These are phyloP conservation scores for Tetrapedia diversipes DNA, from an alignment of 2,888 invertebrate genomes.

Conservation along the genomic window DNA sequence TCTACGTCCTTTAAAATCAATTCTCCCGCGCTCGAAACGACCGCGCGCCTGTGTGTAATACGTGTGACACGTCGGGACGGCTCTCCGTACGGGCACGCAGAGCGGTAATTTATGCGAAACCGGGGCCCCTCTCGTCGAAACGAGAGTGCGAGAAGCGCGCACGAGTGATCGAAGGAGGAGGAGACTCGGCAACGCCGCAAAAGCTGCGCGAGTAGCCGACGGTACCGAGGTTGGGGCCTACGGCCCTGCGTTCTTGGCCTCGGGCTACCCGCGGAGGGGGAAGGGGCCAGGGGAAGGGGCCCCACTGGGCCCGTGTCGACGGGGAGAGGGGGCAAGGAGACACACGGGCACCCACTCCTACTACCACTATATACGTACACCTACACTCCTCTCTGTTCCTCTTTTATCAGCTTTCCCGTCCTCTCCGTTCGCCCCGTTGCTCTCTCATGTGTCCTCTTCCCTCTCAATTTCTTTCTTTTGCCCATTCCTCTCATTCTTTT, in stretches of 20 bases:
- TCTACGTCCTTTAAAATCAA: constrained; percentile 27
- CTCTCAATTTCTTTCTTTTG: constrained; percentile 19
- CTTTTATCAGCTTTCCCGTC: constrained; percentile 15
- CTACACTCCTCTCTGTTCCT: constrained; percentile 14
- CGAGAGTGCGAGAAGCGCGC: constrained; percentile 51
- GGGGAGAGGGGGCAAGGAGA: constrained; percentile 64
- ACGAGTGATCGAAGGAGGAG: constrained; percentile 57
- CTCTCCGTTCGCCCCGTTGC: not conserved
- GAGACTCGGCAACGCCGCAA: constrained; percentile 78
- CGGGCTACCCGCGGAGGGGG: constrained; percentile 69
- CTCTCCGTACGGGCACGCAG: constrained; percentile 35
- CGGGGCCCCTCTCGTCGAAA: constrained; percentile 60
- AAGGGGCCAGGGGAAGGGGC: constrained; percentile 61
- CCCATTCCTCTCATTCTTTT: not conserved
- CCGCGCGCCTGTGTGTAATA: constrained; percentile 1
- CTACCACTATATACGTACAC: constrained; percentile 37
- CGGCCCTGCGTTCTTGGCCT: constrained; percentile 76
- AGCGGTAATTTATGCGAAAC: constrained; percentile 76
- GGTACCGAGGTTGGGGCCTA: constrained; percentile 69
- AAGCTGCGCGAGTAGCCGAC: constrained; percentile 67
- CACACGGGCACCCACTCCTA: constrained; percentile 71
- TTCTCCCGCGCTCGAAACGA: constrained; percentile 28
- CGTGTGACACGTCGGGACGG: constrained; percentile 26
- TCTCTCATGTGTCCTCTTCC: constrained; percentile 35
- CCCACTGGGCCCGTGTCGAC: constrained; percentile 52